A percentile compares a stretch with the other conserved stretches of the same genome.
Conservation (phyloP, 2,888 invertebrate species). For the Scrobipalpa atriplicella region DNA sequence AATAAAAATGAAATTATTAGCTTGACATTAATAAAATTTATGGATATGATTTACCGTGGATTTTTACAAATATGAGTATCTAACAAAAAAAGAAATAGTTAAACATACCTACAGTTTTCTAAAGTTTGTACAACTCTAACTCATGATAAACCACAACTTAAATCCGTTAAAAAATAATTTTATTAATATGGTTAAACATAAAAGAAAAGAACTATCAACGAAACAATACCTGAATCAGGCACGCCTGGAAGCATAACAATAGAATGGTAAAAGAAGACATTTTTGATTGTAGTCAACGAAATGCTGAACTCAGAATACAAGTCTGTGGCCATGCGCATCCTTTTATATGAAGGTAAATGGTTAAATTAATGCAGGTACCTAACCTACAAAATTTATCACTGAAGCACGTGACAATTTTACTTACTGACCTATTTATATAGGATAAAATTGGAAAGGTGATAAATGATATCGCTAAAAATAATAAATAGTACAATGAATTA, state of each 20-base stretch:
- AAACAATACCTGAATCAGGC: constrained; percentile 48
- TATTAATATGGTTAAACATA: too few relatives aligned
- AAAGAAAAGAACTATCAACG: neutral
- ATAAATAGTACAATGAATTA: neutral
- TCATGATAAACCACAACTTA: too few relatives aligned
- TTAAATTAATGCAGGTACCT: neutral
- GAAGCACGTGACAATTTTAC: neutral
- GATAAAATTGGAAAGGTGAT: constrained; percentile 29
- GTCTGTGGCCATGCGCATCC: neutral
- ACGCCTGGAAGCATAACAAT: constrained; percentile 51
- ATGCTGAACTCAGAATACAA: constrained; percentile 24
- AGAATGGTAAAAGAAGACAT: constrained; percentile 48
- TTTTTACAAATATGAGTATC: too few relatives aligned
- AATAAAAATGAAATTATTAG: too few relatives aligned
- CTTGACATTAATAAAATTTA: too few relatives aligned
- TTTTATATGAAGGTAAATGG: constrained; percentile 1
- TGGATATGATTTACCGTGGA: too few relatives aligned
- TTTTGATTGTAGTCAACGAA: constrained; percentile 27
- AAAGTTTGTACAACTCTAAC: too few relatives aligned
- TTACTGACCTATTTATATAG: constrained; percentile 41
- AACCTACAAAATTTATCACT: neutral
- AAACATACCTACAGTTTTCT: too few relatives aligned
- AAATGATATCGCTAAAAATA: neutral
- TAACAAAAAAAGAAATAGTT: too few relatives aligned
- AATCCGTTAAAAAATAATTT: too few relatives aligned